phyloP scores from a whole-genome alignment of 2,888 invertebrate genomes.

The Phyto melanocephala region DNA sequence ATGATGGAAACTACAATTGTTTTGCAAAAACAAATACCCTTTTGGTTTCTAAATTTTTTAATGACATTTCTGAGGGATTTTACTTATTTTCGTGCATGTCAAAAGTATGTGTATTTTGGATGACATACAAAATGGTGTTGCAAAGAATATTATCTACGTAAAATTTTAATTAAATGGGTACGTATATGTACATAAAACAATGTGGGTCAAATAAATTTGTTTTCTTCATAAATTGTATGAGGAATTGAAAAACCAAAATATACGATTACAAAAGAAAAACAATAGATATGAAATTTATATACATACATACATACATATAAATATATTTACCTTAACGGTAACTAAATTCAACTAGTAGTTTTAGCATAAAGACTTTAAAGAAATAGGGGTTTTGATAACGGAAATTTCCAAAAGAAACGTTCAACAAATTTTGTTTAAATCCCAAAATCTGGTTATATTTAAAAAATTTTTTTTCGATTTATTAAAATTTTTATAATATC shows the following conservation, averaged over 20 bases:
- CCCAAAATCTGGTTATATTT: no score
- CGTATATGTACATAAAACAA: slow-evolving; percentile 15
- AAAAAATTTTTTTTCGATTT: no score
- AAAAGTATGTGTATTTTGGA: background rate
- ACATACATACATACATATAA: background rate
- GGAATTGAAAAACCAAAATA: background rate
- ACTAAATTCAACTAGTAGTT: background rate
- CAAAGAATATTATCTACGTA: background rate
- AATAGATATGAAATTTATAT: no score
- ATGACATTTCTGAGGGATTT: no score
- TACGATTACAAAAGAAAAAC: background rate
- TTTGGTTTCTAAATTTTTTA: no score
- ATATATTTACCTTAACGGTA: background rate
- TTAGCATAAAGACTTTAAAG: background rate
- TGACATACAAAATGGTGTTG: background rate
- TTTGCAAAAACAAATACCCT: no score
- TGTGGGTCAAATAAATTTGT: slow-evolving; percentile 35
- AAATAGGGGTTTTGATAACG: background rate
- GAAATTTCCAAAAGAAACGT: slow-evolving; percentile 2
- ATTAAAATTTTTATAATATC: no score
- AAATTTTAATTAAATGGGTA: slow-evolving; percentile 5
- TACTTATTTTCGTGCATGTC: background rate
- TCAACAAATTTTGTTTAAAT: no score
- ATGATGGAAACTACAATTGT: no score
- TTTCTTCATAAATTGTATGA: slow-evolving; percentile 32